Evolutionary conservation across 2,113 vertebrate genomes (phyloP), one percentile per base, ranked within the genome.

Genomic region (Cnemophilus loriae): DNA sequence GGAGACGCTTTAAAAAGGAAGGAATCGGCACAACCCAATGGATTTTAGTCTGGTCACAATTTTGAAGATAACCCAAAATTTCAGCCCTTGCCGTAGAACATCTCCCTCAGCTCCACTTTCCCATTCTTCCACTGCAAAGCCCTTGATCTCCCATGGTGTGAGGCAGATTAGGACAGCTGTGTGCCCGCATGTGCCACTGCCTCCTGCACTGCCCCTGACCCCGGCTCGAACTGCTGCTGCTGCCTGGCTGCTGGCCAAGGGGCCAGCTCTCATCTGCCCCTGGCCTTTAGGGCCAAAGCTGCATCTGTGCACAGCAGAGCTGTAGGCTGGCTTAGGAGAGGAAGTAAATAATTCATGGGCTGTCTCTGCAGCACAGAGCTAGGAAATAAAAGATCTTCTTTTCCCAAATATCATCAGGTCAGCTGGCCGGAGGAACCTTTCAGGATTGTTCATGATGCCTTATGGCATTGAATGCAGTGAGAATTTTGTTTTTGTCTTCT

Each of bases 131-230:
- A 2, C 32, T 21, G 70, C 49, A 57, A 75, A 84, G 28, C 65
- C 85, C 53, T 79, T 24, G 65, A 27, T 76, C 12, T 71, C 52
- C 47, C 0, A 0, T 0, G 3, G 17, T 1, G 3, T 15, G 30
- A 80, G 5, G 69, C 85, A 84, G 95, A 64, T 14, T 63, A 75
- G 1, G 6, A 69, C 69, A 33, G 57, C 53, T 30, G 39, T 12
- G 74, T 1, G 22, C 28, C 42, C 1, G 0, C 1, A 2, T 6
- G 24, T 10, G 32, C 30, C 0, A 1, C 76, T 59, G 63, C 55
- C 0, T 2, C 35, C 64, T 75, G 28, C 4, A 0, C 81, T 27
- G 46, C 42, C 42, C 28, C 53, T 77, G 83, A 81, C 76, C 71
- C 30, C 0, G 0, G 17, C 30, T 18, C 0, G 13, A 37, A n/a